A percentile compares a stretch with the other conserved stretches of the same genome.
Conservation (phyloP, 2,797 vertebrate genomes). For the Peromyscus eremicus region DNA sequence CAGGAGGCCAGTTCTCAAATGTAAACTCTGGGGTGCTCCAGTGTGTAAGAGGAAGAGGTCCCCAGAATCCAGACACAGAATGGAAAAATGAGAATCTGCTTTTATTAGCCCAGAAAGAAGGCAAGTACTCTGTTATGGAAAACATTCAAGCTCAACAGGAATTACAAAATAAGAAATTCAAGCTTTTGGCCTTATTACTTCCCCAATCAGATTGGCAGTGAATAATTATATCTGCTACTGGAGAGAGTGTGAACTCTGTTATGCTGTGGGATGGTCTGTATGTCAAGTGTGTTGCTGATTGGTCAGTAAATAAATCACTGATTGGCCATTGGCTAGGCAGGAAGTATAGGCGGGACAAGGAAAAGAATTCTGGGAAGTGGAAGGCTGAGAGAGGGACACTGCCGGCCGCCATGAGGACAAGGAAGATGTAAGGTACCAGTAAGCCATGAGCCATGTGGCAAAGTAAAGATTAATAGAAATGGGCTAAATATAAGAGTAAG, state of each 20-base stretch:
- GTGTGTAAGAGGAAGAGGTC: conserved; percentile 72
- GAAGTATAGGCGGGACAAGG: no score
- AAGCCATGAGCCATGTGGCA: no score
- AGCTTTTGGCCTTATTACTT: conserved; percentile 21
- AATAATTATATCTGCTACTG: not conserved
- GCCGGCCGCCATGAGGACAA: no score
- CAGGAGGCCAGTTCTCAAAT: conserved; percentile 67
- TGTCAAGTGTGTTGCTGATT: no score
- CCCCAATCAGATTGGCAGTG: conserved; percentile 18
- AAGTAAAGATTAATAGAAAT: no score
- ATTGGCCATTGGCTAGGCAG: no score
- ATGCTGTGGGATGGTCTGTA: no score
- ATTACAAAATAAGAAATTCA: conserved; percentile 8
- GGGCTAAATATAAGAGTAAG: no score
- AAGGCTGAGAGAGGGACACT: no score
- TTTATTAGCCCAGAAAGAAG: conserved; percentile 34
- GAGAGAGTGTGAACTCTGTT: not conserved
- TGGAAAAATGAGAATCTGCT: not conserved
- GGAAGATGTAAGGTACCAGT: no score
- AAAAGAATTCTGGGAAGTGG: no score
- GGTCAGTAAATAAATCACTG: no score
- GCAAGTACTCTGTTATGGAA: conserved; percentile 26
- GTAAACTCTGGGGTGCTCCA: conserved; percentile 70
- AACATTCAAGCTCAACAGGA: conserved; percentile 5
- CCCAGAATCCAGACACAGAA: conserved; percentile 70